phyloP scores from a whole-genome alignment of 2,888 invertebrate species.

The Unio pictorum region DNA sequence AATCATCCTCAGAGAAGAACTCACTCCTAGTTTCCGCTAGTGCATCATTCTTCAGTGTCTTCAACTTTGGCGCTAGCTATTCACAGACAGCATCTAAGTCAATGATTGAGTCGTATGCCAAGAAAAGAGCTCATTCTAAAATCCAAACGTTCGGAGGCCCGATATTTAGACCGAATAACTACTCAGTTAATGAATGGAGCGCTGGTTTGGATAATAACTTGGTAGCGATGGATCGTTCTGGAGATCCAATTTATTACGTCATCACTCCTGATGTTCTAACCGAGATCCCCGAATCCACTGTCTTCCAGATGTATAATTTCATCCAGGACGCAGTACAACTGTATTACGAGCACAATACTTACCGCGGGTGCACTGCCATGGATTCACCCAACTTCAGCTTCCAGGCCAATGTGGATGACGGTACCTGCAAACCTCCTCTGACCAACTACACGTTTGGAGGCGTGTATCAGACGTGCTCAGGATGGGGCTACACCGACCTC shows the following conservation, averaged over 20 bases:
- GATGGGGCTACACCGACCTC: slow-evolving; percentile 22
- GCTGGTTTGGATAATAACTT: slow-evolving; percentile 43
- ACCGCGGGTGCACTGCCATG: slow-evolving; percentile 54
- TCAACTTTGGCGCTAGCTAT: slow-evolving; percentile 27
- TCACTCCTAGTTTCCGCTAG: slow-evolving; percentile 44
- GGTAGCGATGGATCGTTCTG: slow-evolving; percentile 55
- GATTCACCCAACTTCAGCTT: slow-evolving; percentile 56
- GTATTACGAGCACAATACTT: slow-evolving; percentile 58
- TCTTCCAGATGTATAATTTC: slow-evolving; percentile 31
- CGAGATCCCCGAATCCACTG: slow-evolving; percentile 46
- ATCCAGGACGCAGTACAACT: slow-evolving; percentile 45
- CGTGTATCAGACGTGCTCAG: slow-evolving; percentile 48
- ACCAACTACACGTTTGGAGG: slow-evolving; percentile 62
- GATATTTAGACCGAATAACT: slow-evolving; percentile 43
- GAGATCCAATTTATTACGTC: slow-evolving; percentile 57
- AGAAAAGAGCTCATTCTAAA: slow-evolving; percentile 34
- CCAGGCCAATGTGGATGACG: slow-evolving; percentile 60
- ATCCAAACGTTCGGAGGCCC: slow-evolving; percentile 44
- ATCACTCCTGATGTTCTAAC: slow-evolving; percentile 47
- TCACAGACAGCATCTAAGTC: slow-evolving; percentile 22
- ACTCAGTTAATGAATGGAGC: slow-evolving; percentile 46
- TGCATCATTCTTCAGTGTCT: slow-evolving; percentile 45
- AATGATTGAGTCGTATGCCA: slow-evolving; percentile 29
- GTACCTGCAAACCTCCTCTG: slow-evolving; percentile 42
- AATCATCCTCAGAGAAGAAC: slow-evolving; percentile 24